These are phyloP conservation scores for Ophion ellenae DNA, from an alignment of 2,888 invertebrate genomes.

Conservation along the genomic window DNA sequence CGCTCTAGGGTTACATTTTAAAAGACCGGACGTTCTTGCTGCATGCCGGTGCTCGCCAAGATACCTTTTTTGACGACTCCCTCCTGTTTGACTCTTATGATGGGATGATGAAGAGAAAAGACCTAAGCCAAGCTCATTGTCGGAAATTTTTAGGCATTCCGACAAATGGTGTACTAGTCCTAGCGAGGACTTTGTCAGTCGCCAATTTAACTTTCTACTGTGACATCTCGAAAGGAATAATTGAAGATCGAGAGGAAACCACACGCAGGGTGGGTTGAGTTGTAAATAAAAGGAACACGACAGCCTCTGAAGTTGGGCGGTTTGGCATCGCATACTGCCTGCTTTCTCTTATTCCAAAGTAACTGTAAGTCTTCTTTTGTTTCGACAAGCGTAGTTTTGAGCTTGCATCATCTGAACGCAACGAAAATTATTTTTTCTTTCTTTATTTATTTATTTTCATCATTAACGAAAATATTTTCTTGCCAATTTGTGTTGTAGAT, in stretches of 20 bases:
- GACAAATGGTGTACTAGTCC: conserved; percentile 24
- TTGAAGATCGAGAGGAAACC: conserved; percentile 14
- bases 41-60: background rate
- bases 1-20: conserved; percentile 7
- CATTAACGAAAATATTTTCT: too few relatives aligned
- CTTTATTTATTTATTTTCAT: too few relatives aligned
- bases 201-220: conserved; percentile 18
- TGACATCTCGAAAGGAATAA: conserved; percentile 37
- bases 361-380: background rate
- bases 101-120: background rate
- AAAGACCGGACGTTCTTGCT: background rate
- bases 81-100: background rate
- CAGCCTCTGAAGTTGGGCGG: conserved; percentile 18
- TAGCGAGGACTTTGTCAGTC: conserved; percentile 4
- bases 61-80: background rate
- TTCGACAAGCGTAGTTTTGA: background rate
- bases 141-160: conserved; percentile 22
- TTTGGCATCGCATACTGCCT: background rate
- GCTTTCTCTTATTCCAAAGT: background rate
- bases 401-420: too few relatives aligned
- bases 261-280: background rate
- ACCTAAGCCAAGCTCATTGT: conserved; percentile 20
- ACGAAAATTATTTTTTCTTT: too few relatives aligned
- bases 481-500: too few relatives aligned
- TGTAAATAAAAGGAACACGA: background rate